phyloP scores from a whole-genome alignment of 1,140 invertebrate species.

The Diachasmimorpha longicaudata region DNA sequence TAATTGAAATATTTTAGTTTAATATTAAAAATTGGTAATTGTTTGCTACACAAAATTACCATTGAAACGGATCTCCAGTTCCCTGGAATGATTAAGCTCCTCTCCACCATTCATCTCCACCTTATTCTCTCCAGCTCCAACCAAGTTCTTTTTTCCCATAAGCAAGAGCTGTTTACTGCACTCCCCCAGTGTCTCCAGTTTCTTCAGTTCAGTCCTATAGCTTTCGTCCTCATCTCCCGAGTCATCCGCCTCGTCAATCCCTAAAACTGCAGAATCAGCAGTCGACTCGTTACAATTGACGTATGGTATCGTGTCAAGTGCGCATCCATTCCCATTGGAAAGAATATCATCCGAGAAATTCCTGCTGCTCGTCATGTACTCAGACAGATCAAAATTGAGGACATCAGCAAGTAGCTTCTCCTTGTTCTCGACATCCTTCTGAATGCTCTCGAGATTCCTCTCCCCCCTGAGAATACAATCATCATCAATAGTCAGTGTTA shows the following conservation, averaged over 20 bases:
- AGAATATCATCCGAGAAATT: conserved; percentile 29
- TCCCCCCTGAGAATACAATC: conserved; percentile 51
- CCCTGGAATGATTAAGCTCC: conserved; percentile 24
- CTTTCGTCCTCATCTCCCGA: conserved; percentile 46
- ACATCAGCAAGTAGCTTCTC: conserved; percentile 64
- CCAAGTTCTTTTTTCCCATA: background rate
- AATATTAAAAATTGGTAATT: background rate
- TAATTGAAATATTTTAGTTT: too few relatives aligned
- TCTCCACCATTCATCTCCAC: background rate
- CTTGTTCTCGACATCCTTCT: conserved; percentile 64
- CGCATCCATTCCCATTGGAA: conserved; percentile 14
- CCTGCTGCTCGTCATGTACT: conserved; percentile 50
- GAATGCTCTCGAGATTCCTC: conserved; percentile 62
- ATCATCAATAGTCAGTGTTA: conserved; percentile 57
- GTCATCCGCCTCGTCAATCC: conserved; percentile 18
- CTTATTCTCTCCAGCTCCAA: background rate
- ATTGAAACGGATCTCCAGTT: conserved; percentile 47
- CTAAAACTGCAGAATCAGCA: conserved; percentile 10
- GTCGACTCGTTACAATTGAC: conserved; percentile 34
- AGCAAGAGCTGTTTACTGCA: conserved; percentile 48
- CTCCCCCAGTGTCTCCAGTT: conserved; percentile 48
- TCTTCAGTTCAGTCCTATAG: conserved; percentile 51
- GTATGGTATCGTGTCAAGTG: conserved; percentile 33
- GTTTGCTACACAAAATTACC: conserved; percentile 31
- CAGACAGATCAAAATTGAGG: conserved; percentile 61